Conservation (phyloP, 2,113 vertebrate genomes). For the Orientallactaga bullata region DNA sequence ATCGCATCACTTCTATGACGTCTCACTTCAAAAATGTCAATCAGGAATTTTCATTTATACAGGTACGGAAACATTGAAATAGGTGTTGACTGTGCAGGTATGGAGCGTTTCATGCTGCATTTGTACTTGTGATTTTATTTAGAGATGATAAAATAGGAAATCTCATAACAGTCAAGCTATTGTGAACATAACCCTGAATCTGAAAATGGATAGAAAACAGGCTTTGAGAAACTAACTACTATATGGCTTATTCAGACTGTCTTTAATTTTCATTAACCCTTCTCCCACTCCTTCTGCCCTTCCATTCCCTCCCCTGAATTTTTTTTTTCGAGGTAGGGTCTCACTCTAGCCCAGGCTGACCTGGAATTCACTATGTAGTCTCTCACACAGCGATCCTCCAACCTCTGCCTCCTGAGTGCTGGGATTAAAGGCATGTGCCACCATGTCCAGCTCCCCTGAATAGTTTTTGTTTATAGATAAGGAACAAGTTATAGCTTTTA, state of each 20-base stretch:
- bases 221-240: constrained; percentile 6
- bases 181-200: constrained; percentile 13
- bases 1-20: constrained; percentile 86
- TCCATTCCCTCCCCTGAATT: neutral
- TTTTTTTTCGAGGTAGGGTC: no score
- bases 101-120: neutral
- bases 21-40: constrained; percentile 90
- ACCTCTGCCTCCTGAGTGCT: no score
- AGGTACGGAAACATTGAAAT: constrained; percentile 86
- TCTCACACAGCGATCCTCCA: no score
- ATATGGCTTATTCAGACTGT: no score
- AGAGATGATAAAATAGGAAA: neutral
- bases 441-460: no score
- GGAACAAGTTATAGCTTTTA: constrained; percentile 18
- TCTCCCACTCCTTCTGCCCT: no score
- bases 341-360: no score
- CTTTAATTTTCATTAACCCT: no score
- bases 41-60: constrained; percentile 90
- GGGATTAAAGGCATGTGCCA: no score
- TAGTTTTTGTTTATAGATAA: constrained; percentile 43
- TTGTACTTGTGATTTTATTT: constrained; percentile 48
- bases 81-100: neutral
- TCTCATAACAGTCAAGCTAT: neutral
- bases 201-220: constrained; percentile 6
- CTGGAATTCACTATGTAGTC: no score